Evolutionary conservation across 2,113 vertebrate species (phyloP), one percentile per base, ranked within the genome.

Genomic region (Phrynosoma platyrhinos): DNA sequence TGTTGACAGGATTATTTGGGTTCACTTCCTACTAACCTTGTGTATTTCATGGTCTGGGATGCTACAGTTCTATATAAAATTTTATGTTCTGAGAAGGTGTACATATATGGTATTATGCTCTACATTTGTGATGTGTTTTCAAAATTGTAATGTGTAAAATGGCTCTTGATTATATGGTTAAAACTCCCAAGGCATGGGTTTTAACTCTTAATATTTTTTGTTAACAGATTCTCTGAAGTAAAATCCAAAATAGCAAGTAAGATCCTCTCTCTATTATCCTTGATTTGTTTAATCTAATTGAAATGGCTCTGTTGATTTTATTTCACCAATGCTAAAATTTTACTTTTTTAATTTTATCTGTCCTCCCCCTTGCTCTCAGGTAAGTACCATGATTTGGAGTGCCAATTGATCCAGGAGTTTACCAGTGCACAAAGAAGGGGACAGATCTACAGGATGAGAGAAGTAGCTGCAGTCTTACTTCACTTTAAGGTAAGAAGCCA

Each of bases 201-300:
- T 93, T 83, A 92, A 91, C 91, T 89, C 91, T 92, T 85, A 25
- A 2, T 84, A 25, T 12, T 13, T 87, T 30, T 95, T 93, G 72
- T 90, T 93, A 96, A 92, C 96, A 99, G 99, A 96, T 99, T 99
- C 98, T 97, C 99, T 93, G 99, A 99, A 94, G 99, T 99, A 92
- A 99, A 99, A 95, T 99, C 99, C 90, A 99, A 99, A 97, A 99
- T 99, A 95, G 99, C 99, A 96, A 99, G 99, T 99, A 97, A 98
- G 99, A 98, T 92, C 85, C 86, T 72, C 85, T 9, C 74, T 68
- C 30, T 64, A 66, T 89, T 89, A 58, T 21, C 40, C 90, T 91
- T 91, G 91, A 90, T 78, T 77, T 90, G 84, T 89, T 94, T 90
- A 77, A 16, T 58, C 36, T 32, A 78, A 92, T 92, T 89, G 75